Conservation (phyloP, 2,113 vertebrate species). For the Tamias sibiricus region DNA sequence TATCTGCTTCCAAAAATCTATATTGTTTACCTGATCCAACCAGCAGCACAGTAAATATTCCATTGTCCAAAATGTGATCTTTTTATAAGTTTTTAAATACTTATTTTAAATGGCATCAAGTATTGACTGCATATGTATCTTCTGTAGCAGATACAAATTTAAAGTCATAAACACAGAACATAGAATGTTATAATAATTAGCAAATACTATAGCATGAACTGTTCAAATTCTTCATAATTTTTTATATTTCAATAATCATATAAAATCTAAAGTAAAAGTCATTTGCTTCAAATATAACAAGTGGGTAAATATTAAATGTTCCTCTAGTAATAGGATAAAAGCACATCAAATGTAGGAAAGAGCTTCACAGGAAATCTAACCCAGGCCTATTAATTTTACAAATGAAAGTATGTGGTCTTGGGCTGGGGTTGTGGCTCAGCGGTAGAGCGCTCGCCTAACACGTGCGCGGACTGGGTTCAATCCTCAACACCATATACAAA, state of each 20-base stretch:
- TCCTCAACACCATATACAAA: no score
- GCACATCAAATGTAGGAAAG: not conserved
- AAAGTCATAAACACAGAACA: constrained; percentile 23
- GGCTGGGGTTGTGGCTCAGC: no score
- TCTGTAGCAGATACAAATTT: constrained; percentile 32
- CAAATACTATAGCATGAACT: not conserved
- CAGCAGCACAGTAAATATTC: not conserved
- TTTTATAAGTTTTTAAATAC: not conserved
- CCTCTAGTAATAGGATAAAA: not conserved
- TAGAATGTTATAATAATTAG: not conserved
- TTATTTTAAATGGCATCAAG: constrained; percentile 36
- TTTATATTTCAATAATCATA: constrained; percentile 18
- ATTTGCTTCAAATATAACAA: constrained; percentile 14
- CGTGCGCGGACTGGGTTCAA: no score
- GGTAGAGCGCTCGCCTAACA: no score
- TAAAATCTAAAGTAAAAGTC: constrained; percentile 56
- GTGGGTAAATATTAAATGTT: constrained; percentile 3
- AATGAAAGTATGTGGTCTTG: not conserved
- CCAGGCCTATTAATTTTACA: constrained; percentile 28
- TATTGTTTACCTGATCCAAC: not conserved
- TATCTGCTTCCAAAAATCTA: not conserved
- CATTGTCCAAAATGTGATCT: not conserved
- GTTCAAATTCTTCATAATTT: not conserved
- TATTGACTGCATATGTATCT: constrained; percentile 22
- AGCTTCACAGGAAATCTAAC: not conserved